Evolutionary conservation across 2,888 invertebrate genomes (phyloP), one percentile per base, ranked within the genome.

Genomic region (Pheosia tremula): DNA sequence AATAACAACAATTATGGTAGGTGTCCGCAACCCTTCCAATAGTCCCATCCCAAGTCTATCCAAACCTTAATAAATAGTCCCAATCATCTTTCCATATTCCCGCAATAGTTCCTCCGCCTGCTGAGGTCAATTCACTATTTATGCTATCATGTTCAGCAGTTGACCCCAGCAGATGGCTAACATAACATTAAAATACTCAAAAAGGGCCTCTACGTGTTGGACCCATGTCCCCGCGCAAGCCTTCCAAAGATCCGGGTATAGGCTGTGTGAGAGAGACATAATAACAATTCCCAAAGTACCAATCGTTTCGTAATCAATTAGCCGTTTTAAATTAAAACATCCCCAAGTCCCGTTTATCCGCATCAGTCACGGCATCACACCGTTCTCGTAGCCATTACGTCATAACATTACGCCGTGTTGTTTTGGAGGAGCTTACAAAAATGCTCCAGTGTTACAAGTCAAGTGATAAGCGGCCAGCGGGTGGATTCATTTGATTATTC

Each of bases 381-480:
- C 78, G 78, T 83, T 79, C 76, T 74, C 70, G 71, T 78, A 82
- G 79, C 82, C 83, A 82, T 87, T 86, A 82, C 74, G 79, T 85
- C 82, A 88, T 86, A 86, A 80, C 80, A 74, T 72, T 63, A 64
- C 37, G 37, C 13, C 7, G 39, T n/a, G 45, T 56, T 45, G 56
- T 45, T 56, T 56, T 45, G 56, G 56, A 56, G 41, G 52, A 74
- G 71, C 68, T 76, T 78, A 71, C 77, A 82, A 84, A 86, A 80
- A 76, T 74, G 62, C 67, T 63, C 64, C 24, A 41, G 52, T 67
- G 66, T 63, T 66, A 67, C 58, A 50, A 36, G 4, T 0, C 55
- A 82, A 80, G 67, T 66, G 6, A 79, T 41, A 58, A 62, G 70
- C 57, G 63, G 37, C 10, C 9, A 43, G 43, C 43, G 8, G 43